Evolutionary conservation across 2,113 vertebrate genomes (phyloP), one percentile per base, ranked within the genome.

Genomic region (Martes martes): DNA sequence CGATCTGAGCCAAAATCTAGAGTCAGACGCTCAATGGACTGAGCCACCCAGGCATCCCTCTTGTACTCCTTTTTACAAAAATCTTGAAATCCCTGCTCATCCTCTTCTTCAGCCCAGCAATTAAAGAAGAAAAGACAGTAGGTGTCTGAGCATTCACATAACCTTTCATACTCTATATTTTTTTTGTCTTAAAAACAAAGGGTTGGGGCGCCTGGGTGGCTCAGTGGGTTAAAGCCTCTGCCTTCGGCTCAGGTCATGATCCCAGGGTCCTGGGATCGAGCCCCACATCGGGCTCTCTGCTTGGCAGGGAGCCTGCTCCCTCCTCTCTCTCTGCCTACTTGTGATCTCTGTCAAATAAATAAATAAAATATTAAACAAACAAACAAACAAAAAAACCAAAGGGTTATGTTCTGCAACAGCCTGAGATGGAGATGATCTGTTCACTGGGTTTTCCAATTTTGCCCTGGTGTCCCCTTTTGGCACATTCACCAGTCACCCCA

Each of bases 91-190:
- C 76, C 71, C 95, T 92, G 52, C n/a, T 96, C 84, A 95, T 89
- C 92, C 63, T n/a, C 57, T 92, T 96, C 80, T 94, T 36, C 67
- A 52, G 89, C 59, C 91, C 67, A 95, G 85, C 78, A 96, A 91
- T 95, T 93, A 96, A 89, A 90, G 90, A 89, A 95, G 92, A 94
- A 95, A 97, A 98, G 92, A 84, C 52, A 90, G 36, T 55, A 45
- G 24, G 65, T 61, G 28, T 71, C 76, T 90, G 80, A 93, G 84
- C 73, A 94, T 81, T 93, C 88, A 61, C 39, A 31, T 91, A 85
- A 95, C n/a, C 88, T 96, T 97, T 96, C 67, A 92, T 39, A 95
- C 63, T 90, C 84, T 76, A 84, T 85, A 78, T 96, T 94, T 96
- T 96, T 23, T 15, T 92, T 93, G 85, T 95, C 95, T 97, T 85